Evolutionary conservation across 2,113 vertebrate species (phyloP), one percentile per base, ranked within the genome.

Genomic region (Eidolon helvum): DNA sequence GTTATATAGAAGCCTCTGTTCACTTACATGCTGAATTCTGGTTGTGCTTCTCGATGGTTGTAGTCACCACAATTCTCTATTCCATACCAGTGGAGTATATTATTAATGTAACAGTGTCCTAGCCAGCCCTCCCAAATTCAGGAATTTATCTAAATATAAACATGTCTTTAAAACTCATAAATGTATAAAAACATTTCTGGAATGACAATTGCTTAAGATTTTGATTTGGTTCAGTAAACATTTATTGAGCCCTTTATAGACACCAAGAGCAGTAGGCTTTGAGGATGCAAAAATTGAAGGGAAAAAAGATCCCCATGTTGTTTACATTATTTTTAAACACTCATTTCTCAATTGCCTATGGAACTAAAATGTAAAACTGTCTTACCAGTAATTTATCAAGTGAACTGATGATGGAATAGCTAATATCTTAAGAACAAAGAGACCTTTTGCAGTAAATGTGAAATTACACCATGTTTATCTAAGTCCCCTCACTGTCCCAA

Each of bases 361-460:
- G 77, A 30, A 75, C 26, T 74, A 68, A 96, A 97, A 91, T n/a
- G 7, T 61, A 97, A 97, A 97, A 92, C n/a, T 96, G 66, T 18
- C 22, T 96, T 90, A 59, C 16, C 94, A 96, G 93, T 93, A 96
- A 94, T 87, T 87, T 80, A 63, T 86, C 92, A 91, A 38, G 61
- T 83, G 63, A 92, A 35, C 59, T 30, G 14, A 87, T 57, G 57
- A 93, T 83, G 57, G 95, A 94, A 95, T 75, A 77, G 0, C 79
- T 83, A 95, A 94, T 94, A 96, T 87, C 78, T 55, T 78, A 94
- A 96, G 79, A 94, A 97, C 77, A 65, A 90, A 82, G 74, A 97
- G 50, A 96, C 71, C 59, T 59, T 85, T 87, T 91, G 35, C 40
- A 78, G 78, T 87, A 93, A 90, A 87, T 0, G 7, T 72, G 80